Conservation (phyloP, 2,888 invertebrate species). For the Calameuta pallipes region DNA sequence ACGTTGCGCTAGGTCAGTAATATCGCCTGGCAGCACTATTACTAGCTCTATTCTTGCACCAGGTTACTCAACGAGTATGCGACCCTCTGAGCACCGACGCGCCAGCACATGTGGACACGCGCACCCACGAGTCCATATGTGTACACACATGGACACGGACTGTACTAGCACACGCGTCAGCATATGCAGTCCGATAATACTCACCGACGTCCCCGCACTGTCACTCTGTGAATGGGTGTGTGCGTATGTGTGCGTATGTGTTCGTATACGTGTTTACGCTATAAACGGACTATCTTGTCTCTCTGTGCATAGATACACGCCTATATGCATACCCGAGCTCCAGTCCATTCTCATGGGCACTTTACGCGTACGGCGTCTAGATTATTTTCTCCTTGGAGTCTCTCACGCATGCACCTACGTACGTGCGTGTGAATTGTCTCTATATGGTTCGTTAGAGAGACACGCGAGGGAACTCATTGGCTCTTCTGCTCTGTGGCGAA, state of each 20-base stretch:
- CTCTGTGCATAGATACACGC: constrained; percentile 2
- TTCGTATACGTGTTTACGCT: neutral
- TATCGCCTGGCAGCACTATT: constrained; percentile 48
- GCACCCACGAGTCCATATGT: constrained; percentile 15
- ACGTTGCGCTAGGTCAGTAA: constrained; percentile 59
- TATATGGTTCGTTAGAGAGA: constrained; percentile 3
- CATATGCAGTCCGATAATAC: neutral
- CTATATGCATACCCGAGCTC: neutral
- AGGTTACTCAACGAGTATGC: constrained; percentile 40
- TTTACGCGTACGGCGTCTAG: neutral
- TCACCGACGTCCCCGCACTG: constrained; percentile 14
- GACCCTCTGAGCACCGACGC: constrained; percentile 6
- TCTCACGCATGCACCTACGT: neutral
- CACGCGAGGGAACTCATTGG: constrained; percentile 14
- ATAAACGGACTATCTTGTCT: neutral
- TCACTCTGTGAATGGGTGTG: neutral
- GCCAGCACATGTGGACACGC: constrained; percentile 7
- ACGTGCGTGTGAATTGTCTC: neutral
- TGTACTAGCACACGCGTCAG: neutral
- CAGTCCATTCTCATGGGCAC: neutral
- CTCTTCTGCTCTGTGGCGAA: neutral
- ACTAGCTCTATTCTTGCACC: constrained; percentile 58
- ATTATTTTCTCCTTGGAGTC: neutral
- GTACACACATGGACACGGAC: neutral
- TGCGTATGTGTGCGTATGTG: neutral